Evolutionary conservation across 2,113 vertebrate species (phyloP).

Genomic region (Pithys albifrons): DNA sequence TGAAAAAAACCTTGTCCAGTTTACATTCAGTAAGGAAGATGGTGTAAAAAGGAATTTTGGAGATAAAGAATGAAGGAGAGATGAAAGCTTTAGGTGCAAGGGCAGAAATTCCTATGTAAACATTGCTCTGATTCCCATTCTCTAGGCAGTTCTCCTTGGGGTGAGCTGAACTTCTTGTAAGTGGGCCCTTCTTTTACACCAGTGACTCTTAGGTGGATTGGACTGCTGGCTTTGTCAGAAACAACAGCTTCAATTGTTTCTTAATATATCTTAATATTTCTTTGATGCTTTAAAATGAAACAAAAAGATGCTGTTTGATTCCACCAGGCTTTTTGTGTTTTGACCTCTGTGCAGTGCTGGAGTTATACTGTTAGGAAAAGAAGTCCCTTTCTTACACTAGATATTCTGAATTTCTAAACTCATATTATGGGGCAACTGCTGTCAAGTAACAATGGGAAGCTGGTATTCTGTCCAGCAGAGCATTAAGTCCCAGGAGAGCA

Average conservation of each 20-base stretch:
- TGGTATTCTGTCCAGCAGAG: not conserved
- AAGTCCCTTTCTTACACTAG: not conserved
- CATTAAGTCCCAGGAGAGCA: not conserved
- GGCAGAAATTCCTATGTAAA: not conserved
- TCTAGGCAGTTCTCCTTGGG: not conserved
- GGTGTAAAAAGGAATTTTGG: not conserved
- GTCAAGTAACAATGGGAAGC: not conserved
- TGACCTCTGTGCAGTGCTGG: not conserved
- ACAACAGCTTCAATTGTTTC: not conserved
- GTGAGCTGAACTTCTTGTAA: not conserved
- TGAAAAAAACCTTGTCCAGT: not conserved
- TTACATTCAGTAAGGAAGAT: not conserved
- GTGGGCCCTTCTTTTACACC: not conserved
- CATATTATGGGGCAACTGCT: not conserved
- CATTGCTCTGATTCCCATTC: not conserved
- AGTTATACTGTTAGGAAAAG: not conserved
- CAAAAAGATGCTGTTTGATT: not conserved
- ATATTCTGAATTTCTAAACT: constrained; percentile 15
- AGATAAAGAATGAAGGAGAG: not conserved
- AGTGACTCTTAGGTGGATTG: not conserved
- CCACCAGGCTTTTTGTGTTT: not conserved
- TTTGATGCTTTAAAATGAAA: not conserved
- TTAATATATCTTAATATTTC: not conserved
- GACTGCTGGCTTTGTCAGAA: not conserved
- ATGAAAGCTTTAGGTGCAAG: not conserved